These are phyloP conservation scores for Camelus bactrianus DNA, from an alignment of 2,113 vertebrate genomes.

Conservation along the genomic window DNA sequence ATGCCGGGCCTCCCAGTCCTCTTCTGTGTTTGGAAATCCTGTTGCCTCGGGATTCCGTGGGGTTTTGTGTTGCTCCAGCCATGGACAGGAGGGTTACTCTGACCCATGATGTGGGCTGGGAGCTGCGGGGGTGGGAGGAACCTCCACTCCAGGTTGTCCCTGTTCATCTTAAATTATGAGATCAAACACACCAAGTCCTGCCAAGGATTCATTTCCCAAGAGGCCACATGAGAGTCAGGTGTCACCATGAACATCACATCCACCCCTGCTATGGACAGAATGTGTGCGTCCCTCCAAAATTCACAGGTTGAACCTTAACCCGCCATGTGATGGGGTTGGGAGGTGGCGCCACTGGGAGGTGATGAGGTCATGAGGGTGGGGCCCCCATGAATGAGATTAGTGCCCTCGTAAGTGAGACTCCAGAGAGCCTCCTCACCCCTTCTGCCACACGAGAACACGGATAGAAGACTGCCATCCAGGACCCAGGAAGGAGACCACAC, in stretches of 20 bases:
- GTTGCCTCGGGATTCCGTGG: background rate
- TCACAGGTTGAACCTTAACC: background rate
- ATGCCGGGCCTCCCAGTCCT: accelerated
- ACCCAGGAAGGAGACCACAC: background rate
- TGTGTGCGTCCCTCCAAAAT: background rate
- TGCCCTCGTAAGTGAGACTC: background rate
- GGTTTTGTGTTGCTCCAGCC: background rate
- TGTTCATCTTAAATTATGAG: background rate
- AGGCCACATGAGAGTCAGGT: background rate
- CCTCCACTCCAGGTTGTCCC: no score
- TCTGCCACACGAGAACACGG: background rate
- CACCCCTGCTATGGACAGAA: background rate
- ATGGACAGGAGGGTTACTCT: background rate
- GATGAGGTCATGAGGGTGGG: background rate
- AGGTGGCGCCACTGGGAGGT: background rate
- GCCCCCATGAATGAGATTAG: background rate
- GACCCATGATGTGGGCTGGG: background rate
- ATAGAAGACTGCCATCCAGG: background rate
- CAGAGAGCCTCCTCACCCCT: background rate
- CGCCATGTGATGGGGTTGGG: background rate
- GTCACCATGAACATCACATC: no score
- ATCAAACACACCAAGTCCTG: background rate
- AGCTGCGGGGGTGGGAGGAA: background rate
- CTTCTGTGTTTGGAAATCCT: background rate
- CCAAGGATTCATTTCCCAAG: background rate